A percentile compares a stretch with the other conserved stretches of the same genome.
Conservation (phyloP, 2,888 invertebrate species). For the Lasioglossum lativentre region DNA sequence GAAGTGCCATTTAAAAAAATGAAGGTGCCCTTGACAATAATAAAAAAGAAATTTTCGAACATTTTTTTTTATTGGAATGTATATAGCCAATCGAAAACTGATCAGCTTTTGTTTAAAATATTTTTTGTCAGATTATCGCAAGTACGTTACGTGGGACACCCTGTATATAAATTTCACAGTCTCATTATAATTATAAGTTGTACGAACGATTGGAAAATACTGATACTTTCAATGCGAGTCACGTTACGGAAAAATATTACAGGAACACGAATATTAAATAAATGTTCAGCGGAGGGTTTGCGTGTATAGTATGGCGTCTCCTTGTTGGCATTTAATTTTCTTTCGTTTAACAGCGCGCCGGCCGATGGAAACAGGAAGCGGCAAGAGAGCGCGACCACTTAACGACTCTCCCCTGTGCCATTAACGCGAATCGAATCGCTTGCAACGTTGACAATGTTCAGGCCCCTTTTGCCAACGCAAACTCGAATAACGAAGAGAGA, state of each 20-base stretch:
- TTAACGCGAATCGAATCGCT: slow-evolving; percentile 82
- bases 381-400: slow-evolving; percentile 52
- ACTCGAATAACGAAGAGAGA: slow-evolving; percentile 75
- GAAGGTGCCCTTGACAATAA: too few species aligned
- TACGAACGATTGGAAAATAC: not conserved
- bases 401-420: slow-evolving; percentile 64
- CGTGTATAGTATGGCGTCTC: not conserved
- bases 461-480: slow-evolving; percentile 77
- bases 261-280: not conserved
- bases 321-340: slow-evolving; percentile 29
- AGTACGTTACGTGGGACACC: too few species aligned
- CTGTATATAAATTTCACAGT: too few species aligned
- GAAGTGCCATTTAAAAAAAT: too few species aligned
- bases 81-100: too few species aligned
- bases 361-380: slow-evolving; percentile 32
- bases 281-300: not conserved
- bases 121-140: too few species aligned
- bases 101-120: too few species aligned
- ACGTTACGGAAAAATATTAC: not conserved
- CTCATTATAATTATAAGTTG: too few species aligned
- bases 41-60: too few species aligned
- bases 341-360: slow-evolving; percentile 34
- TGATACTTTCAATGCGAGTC: not conserved
- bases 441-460: slow-evolving; percentile 80
- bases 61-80: too few species aligned